A percentile compares a stretch with the other conserved stretches of the same genome.
These are phyloP conservation scores for Amniataba percoides DNA, from an alignment of 2,797 vertebrate species.

Conservation along the genomic window DNA sequence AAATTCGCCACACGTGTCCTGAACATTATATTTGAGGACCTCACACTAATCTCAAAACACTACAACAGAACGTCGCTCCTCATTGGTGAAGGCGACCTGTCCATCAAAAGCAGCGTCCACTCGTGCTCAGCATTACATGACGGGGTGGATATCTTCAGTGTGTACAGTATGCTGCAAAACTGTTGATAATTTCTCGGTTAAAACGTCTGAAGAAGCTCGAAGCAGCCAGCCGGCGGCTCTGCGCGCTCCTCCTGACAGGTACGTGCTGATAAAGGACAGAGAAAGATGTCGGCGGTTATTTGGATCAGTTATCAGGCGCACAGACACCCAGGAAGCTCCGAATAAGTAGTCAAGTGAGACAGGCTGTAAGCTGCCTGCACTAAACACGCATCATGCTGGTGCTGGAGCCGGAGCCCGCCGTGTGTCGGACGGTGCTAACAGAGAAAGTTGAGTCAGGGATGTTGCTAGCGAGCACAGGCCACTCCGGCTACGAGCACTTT, in stretches of 20 bases:
- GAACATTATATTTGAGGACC: conserved; percentile 71
- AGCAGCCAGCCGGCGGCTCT: conserved; percentile 18
- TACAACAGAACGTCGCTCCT: conserved; percentile 81
- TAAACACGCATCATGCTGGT: conserved; percentile 26
- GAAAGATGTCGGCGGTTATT: conserved; percentile 13
- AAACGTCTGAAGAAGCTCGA: conserved; percentile 53
- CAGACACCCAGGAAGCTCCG: conserved; percentile 86
- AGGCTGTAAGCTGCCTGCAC: conserved; percentile 44
- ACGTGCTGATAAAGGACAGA: conserved; percentile 58
- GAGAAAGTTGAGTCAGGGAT: conserved; percentile 72
- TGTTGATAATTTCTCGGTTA: conserved; percentile 73
- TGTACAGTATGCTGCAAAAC: conserved; percentile 85
- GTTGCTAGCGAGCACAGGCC: conserved; percentile 76
- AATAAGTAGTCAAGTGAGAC: conserved; percentile 69
- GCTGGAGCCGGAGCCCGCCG: conserved; percentile 42
- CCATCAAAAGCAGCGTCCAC: conserved; percentile 87
- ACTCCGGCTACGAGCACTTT: conserved; percentile 79
- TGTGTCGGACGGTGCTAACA: conserved; percentile 31
- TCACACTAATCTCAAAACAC: conserved; percentile 76
- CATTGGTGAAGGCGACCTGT: conserved; percentile 83
- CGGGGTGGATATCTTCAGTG: conserved; percentile 86
- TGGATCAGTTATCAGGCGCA: conserved; percentile 65
- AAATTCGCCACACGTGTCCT: conserved; percentile 53
- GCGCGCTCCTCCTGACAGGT: conserved; percentile 73
- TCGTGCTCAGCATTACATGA: conserved; percentile 86